phyloP scores from a whole-genome alignment of 2,797 vertebrate genomes.

The Diplodus sargus region DNA sequence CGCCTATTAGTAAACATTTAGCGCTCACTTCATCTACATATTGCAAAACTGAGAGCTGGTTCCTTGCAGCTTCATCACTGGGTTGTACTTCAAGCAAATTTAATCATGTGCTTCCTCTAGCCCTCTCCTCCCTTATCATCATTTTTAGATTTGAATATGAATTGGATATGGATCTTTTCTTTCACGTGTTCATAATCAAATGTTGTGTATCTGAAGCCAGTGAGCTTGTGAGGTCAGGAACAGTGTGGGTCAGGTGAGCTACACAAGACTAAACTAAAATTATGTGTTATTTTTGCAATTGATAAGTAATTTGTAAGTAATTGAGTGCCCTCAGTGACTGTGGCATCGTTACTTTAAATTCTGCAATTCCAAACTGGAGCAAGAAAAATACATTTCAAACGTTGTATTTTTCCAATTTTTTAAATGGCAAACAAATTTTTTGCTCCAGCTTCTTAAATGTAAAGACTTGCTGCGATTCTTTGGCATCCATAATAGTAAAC shows the following conservation, averaged over 20 bases:
- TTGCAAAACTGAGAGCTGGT: neutral
- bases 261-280: neutral
- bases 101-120: neutral
- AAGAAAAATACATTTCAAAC: too few relatives aligned
- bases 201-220: neutral
- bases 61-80: neutral
- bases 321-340: too few relatives aligned
- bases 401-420: too few relatives aligned
- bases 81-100: neutral
- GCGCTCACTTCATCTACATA: neutral
- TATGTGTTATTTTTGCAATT: neutral
- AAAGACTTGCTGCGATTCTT: too few relatives aligned
- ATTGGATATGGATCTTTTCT: neutral
- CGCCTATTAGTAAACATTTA: neutral
- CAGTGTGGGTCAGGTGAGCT: neutral
- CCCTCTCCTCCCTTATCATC: neutral
- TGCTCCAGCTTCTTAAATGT: too few relatives aligned
- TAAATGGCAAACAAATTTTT: too few relatives aligned
- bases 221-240: neutral
- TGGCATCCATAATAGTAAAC: too few relatives aligned
- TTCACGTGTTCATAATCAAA: neutral
- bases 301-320: neutral
- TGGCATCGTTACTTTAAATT: neutral
- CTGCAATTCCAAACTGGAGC: too few relatives aligned
- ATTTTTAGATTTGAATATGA: neutral